These are phyloP conservation scores for Drosophila rhopaloa DNA, from an alignment of 1,140 invertebrate genomes.

Conservation along the genomic window DNA sequence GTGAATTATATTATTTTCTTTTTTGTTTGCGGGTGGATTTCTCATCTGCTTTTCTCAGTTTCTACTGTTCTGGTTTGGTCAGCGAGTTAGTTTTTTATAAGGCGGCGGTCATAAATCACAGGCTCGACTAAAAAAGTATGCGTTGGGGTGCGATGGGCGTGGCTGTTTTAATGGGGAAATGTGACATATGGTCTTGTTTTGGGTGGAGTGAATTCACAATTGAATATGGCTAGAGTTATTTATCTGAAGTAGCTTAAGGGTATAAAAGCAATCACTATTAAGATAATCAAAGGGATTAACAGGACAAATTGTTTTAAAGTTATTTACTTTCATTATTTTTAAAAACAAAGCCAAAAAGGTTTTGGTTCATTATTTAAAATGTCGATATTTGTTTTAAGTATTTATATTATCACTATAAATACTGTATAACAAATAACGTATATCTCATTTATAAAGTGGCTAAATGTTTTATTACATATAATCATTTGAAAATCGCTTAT, in stretches of 20 bases:
- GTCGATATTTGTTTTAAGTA: too few species aligned
- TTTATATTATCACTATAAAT: too few species aligned
- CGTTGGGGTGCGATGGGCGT: conserved; percentile 23
- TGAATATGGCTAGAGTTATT: conserved; percentile 24
- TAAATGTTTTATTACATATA: too few species aligned
- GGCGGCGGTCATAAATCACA: conserved; percentile 46
- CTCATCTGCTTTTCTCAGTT: conserved; percentile 9
- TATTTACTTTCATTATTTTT: conserved; percentile 8
- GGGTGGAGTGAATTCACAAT: conserved; percentile 24
- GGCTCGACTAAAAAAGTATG: conserved; percentile 18
- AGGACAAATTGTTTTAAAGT: neutral
- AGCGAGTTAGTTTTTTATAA: conserved; percentile 61
- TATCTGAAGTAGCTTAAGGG: conserved; percentile 13
- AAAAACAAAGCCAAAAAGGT: neutral
- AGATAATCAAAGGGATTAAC: neutral
- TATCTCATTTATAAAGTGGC: too few species aligned
- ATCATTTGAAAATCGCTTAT: too few species aligned
- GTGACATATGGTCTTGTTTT: conserved; percentile 48
- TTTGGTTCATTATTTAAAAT: too few species aligned
- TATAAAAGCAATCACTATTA: neutral
- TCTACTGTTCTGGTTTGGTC: conserved; percentile 47
- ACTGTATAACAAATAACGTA: too few species aligned
- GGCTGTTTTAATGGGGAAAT: conserved; percentile 21
- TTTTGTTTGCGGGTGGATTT: conserved; percentile 21
- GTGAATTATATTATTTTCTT: conserved; percentile 60